Evolutionary conservation across 2,797 vertebrate genomes (phyloP).

Genomic region (Phataginus tricuspis): DNA sequence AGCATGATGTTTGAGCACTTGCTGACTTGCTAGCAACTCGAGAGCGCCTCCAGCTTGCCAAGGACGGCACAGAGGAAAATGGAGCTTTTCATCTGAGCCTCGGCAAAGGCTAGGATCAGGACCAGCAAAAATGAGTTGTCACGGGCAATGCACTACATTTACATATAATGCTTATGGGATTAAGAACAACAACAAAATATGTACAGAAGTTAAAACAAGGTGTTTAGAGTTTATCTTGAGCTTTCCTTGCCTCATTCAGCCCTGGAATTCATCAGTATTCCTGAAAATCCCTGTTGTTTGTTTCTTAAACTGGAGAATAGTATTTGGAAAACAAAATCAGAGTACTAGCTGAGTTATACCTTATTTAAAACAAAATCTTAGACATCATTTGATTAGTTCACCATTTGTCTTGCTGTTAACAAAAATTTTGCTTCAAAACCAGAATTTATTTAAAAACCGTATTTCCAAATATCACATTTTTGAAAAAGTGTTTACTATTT

Average conservation of each 20-base stretch:
- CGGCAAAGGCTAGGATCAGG: not conserved
- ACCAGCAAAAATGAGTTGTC: not conserved
- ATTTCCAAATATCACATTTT: not conserved
- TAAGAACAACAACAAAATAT: not conserved
- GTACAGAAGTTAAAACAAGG: not conserved
- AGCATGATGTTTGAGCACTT: not conserved
- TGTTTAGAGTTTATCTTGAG: not conserved
- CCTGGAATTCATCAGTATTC: not conserved
- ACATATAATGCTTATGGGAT: not conserved
- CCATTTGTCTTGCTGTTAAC: not conserved
- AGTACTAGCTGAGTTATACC: not conserved
- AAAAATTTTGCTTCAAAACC: not conserved
- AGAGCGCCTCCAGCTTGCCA: not conserved
- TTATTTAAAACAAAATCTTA: not conserved
- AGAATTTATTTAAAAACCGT: not conserved
- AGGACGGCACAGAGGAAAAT: not conserved
- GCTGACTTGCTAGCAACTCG: not conserved
- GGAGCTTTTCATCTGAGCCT: not conserved
- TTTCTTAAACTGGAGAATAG: not conserved
- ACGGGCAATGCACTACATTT: not conserved
- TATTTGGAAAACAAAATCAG: constrained; percentile 26
- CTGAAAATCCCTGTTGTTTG: not conserved
- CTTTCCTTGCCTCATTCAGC: not conserved
- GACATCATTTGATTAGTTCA: constrained; percentile 9
- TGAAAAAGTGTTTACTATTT: not conserved